A percentile compares a stretch with the other conserved stretches of the same genome.
Evolutionary conservation across 2,113 vertebrate genomes (phyloP).

Genomic region (Piprites chloris): DNA sequence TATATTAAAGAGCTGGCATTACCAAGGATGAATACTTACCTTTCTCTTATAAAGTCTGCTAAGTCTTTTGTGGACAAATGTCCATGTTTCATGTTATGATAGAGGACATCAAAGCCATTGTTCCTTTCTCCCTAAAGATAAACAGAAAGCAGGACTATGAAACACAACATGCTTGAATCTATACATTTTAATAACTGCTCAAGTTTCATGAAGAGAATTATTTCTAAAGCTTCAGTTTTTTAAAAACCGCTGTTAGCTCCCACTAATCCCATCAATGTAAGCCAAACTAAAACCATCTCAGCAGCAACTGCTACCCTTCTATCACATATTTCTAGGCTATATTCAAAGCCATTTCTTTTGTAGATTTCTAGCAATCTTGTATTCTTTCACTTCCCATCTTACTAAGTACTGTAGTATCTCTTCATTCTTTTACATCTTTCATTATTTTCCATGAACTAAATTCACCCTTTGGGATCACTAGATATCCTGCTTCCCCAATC

Average conservation of each 20-base stretch:
- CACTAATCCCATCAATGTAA: background rate
- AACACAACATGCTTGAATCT: background rate
- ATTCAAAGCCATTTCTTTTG: background rate
- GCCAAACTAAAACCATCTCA: background rate
- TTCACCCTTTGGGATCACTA: background rate
- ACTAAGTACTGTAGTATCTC: background rate
- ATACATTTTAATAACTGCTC: background rate
- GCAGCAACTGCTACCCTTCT: background rate
- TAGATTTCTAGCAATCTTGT: background rate
- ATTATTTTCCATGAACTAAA: background rate
- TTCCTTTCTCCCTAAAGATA: conserved; percentile 90
- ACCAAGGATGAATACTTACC: conserved; percentile 75
- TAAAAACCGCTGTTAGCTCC: background rate
- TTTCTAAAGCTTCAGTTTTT: background rate
- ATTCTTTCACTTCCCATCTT: background rate
- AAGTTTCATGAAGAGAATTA: background rate
- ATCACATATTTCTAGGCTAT: background rate
- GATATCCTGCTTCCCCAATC: background rate
- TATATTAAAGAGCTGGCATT: background rate
- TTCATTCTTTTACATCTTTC: background rate
- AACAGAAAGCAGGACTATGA: conserved; percentile 2
- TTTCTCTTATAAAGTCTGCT: conserved; percentile 96
- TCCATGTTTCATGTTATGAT: conserved; percentile 98
- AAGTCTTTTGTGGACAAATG: conserved; percentile 96
- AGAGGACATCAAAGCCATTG: conserved; percentile 95